Percentiles rank a stretch among this genome's conserved stretches.
Conservation (phyloP, 2,113 vertebrate genomes). For the Clarias macrocephalus region DNA sequence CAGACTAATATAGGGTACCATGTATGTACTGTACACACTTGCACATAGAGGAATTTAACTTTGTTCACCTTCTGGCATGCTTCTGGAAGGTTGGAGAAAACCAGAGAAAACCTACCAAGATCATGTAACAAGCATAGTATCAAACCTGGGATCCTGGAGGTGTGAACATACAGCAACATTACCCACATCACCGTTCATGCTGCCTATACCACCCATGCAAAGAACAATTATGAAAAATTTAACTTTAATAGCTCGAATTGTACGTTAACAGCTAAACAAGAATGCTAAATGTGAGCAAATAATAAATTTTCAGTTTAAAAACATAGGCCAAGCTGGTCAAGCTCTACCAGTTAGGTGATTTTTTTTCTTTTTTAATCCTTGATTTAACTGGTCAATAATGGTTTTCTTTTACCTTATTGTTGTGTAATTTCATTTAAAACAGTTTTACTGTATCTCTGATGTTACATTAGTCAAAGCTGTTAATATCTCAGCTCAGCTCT, state of each 20-base stretch:
- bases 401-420: neutral
- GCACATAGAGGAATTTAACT: neutral
- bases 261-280: neutral
- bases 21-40: neutral
- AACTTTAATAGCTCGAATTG: neutral
- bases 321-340: neutral
- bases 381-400: neutral
- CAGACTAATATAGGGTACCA: neutral
- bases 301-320: neutral
- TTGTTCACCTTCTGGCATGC: neutral
- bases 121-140: neutral
- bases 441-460: neutral
- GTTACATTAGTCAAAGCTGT: neutral
- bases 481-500: neutral
- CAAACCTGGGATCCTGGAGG: neutral
- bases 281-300: neutral
- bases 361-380: neutral
- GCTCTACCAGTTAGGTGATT: neutral
- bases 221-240: neutral
- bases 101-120: neutral
- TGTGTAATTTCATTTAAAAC: neutral
- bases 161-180: neutral
- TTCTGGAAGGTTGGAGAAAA: neutral
- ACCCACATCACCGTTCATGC: neutral
- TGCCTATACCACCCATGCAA: neutral